Conservation (phyloP, 2,888 invertebrate species). For the Scaptomyza caliginosa region DNA sequence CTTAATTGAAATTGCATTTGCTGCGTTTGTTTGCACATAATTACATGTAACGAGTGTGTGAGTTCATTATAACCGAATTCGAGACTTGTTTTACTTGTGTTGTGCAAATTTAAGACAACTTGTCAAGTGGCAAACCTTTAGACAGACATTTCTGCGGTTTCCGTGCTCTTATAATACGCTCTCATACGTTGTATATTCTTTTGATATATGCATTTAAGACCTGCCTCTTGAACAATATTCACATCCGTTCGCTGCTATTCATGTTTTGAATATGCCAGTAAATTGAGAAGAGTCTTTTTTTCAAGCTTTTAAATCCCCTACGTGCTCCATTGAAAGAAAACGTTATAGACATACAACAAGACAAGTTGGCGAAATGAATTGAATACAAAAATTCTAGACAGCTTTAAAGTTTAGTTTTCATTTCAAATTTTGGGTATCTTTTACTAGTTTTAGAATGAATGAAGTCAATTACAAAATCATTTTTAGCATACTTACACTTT, state of each 20-base stretch:
- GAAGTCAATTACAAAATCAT: not conserved
- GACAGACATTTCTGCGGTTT: constrained; percentile 10
- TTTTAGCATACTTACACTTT: constrained; percentile 49
- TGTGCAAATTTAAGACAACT: constrained; percentile 49
- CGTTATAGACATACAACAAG: not conserved
- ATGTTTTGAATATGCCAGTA: constrained; percentile 2
- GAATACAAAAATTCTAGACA: not conserved
- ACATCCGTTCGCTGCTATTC: constrained; percentile 4
- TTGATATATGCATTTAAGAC: not conserved
- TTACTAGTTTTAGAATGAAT: too few relatives aligned
- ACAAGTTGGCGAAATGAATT: constrained; percentile 1
- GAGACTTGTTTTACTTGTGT: constrained; percentile 48
- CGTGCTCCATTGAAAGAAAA: not conserved
- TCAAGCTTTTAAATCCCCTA: not conserved
- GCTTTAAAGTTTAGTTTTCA: not conserved
- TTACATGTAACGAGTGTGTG: constrained; percentile 47
- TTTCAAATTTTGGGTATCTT: too few relatives aligned
- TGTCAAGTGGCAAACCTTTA: constrained; percentile 1
- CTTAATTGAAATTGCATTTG: constrained; percentile 76
- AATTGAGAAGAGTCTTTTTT: not conserved
- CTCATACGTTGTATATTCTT: not conserved
- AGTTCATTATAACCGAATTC: constrained; percentile 32
- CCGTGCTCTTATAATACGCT: constrained; percentile 12
- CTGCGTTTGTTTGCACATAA: constrained; percentile 73
- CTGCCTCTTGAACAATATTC: constrained; percentile 2